Base-by-base conservation (phyloP, 2,888 invertebrate genomes). In the Macrophya alboannulata region DNA sequence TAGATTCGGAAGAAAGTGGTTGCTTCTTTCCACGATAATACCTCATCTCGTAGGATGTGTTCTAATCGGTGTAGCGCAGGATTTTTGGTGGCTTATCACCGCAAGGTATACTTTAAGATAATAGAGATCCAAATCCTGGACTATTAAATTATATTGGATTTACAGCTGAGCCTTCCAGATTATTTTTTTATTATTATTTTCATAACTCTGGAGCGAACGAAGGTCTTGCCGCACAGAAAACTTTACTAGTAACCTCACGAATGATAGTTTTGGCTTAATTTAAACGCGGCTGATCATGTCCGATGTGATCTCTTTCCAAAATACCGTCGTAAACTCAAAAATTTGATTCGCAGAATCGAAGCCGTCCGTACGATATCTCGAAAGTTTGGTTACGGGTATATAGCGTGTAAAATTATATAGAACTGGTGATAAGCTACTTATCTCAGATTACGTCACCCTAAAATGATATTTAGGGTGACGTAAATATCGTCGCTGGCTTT, bases 1-100 rank as follows among this genome's bases (percentile, higher is more conserved):
- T 40, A 79, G 21, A 0, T 86, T 88, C 17, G 90, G 90, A 21
- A 87, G 89, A 62, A 90, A 90, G 86, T 86, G 84, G 87, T 85
- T 86, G 12, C 85, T 90, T n/a, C 86, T 84, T 31, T 5, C 25
- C 3, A 62, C 77, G 0, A 84, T 79, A 4, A 0, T 87, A 2
- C 88, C 88, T 1, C 84, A 81, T 10, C 40, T 89, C 8, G 21
- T 82, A 1, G 84, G 86, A 10, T 89, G 89, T 89, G 4, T 83
- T 10, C 37, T 89, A 12, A 85, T 82, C 4, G 87, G 83, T n/a
- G 12, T 86, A 0, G 87, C 87, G 0, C 74, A 81, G 2, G 77
- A 25, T 31, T 88, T 86, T 85, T 4, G n/a, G 21, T 17, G 31
- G 21, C 51, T 89, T 6, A 77, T 87, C 10, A 10, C 83, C 2